A percentile compares a stretch with the other conserved stretches of the same genome.
phyloP scores from a whole-genome alignment of 2,888 invertebrate genomes.

The Copidosoma aretas region DNA sequence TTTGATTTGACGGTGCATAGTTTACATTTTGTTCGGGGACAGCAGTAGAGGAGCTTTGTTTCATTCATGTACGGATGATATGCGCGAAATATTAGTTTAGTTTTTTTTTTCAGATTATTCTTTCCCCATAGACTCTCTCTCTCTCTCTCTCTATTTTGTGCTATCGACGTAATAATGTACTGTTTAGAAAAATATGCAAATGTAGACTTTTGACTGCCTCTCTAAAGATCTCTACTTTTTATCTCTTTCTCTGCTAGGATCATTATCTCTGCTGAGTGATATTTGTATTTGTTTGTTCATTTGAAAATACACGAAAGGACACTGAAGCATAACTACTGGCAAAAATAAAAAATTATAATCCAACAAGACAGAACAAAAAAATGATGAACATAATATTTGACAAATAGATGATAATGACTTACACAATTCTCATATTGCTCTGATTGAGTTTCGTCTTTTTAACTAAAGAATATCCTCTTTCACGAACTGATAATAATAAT shows the following conservation, averaged over 20 bases:
- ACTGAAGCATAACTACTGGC: conserved; percentile 37
- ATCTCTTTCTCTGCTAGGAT: conserved; percentile 25
- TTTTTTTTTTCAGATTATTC: conserved; percentile 17
- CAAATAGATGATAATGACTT: conserved; percentile 19
- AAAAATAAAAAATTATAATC: conserved; percentile 9
- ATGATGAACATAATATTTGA: conserved; percentile 18
- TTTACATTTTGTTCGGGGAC: conserved; percentile 8
- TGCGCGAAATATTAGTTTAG: conserved; percentile 14
- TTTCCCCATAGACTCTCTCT: conserved; percentile 17
- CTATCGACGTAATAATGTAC: conserved; percentile 32
- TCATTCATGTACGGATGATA: conserved; percentile 25
- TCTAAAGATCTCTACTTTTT: conserved; percentile 19
- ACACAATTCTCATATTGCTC: conserved; percentile 7
- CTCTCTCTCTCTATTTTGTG: conserved; percentile 35
- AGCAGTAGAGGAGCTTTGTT: conserved; percentile 26
- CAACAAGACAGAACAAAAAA: conserved; percentile 13
- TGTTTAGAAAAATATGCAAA: conserved; percentile 54
- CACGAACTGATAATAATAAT: conserved; percentile 18
- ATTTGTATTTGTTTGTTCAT: conserved; percentile 23
- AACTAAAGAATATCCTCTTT: conserved; percentile 6
- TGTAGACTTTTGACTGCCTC: conserved; percentile 41
- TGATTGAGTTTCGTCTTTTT: conserved; percentile 6
- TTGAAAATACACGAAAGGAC: conserved; percentile 34
- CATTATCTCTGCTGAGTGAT: conserved; percentile 27
- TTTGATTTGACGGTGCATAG: conserved; percentile 13